Evolutionary conservation across 2,888 invertebrate species (phyloP), one percentile per base, ranked within the genome.

Genomic region (Agonopterix heracliana): DNA sequence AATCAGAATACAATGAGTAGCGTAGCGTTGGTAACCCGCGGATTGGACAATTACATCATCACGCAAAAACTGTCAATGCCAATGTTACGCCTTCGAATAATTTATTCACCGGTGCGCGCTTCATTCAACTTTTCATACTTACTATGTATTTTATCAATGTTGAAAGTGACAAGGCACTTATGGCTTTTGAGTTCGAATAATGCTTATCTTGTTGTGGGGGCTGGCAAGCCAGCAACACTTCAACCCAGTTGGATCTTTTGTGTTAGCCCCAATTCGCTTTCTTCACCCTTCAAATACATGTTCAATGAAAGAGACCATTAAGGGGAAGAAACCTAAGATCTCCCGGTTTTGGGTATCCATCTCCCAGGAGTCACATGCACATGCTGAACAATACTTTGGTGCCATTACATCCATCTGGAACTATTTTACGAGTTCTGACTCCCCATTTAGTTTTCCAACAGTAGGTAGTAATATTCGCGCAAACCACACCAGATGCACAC

Each of bases 21-120:
- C 59, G 65, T 65, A 59, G 52, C 53, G 51, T 61, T 66, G 64
- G 64, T 69, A 66, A 71, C 70, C 66, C 63, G 61, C 61, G 57
- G 60, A 66, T 71, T 66, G 64, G 69, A 61, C 65, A 42, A 68
- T 81, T 80, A 81, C 77, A 76, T 77, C 77, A 78, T 66, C 72
- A 55, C 54, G 62, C 69, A 80, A 81, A 81, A 82, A 80, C 70
- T 71, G 70, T 68, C 79, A 80, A 78, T 81, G 80, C 72, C 78
- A 80, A 77, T 78, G 75, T 71, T 76, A 76, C 75, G 71, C 67
- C 68, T 70, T 57, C 63, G 53, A 65, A 64, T 62, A 26, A 26
- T 26, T 26, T 26, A 26, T 26, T 26, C 26, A 26, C 26, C 26
- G 26, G 51, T 61, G 57, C 54, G 62, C 49, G 53, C 50, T 56